Percentiles rank a stretch among this genome's conserved stretches.
These are phyloP conservation scores for Parnassius smintheus DNA, from an alignment of 2,888 invertebrate genomes.

Conservation along the genomic window DNA sequence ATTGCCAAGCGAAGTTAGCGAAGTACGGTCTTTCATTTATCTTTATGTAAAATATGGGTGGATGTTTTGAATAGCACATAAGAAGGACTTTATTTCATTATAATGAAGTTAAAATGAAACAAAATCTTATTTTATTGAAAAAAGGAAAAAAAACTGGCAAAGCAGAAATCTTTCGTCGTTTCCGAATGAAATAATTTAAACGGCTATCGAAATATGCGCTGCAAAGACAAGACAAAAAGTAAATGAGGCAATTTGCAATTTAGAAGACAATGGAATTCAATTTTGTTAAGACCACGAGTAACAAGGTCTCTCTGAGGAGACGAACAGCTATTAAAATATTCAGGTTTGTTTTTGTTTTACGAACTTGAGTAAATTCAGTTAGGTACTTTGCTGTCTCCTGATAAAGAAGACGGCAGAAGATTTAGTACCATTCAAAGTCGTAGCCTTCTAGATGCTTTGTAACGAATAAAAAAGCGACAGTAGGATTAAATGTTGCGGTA, in stretches of 20 bases:
- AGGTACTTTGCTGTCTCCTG: slow-evolving; percentile 35
- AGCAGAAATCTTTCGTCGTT: neutral
- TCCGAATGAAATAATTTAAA: slow-evolving; percentile 25
- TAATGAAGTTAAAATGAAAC: too few relatives aligned
- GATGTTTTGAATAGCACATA: too few relatives aligned
- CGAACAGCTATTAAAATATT: slow-evolving; percentile 52
- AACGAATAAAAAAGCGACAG: slow-evolving; percentile 34
- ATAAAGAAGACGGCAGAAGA: slow-evolving; percentile 39
- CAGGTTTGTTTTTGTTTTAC: slow-evolving; percentile 48
- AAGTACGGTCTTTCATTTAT: too few relatives aligned
- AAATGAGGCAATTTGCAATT: slow-evolving; percentile 58
- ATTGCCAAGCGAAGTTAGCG: too few relatives aligned
- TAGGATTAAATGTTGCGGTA: slow-evolving; percentile 4
- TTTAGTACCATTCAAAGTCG: slow-evolving; percentile 43
- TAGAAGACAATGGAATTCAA: slow-evolving; percentile 54
- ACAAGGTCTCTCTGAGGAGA: slow-evolving; percentile 39
- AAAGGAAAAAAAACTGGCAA: too few relatives aligned
- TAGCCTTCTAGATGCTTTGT: slow-evolving; percentile 39
- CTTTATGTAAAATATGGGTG: too few relatives aligned
- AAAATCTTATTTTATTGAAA: too few relatives aligned
- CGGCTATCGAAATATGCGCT: slow-evolving; percentile 31
- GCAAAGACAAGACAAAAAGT: slow-evolving; percentile 35
- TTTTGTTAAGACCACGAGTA: slow-evolving; percentile 41
- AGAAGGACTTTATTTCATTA: too few relatives aligned
- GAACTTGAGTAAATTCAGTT: slow-evolving; percentile 45